Evolutionary conservation across 2,888 invertebrate genomes (phyloP), one percentile per base, ranked within the genome.

Genomic region (Aphidius colemani): DNA sequence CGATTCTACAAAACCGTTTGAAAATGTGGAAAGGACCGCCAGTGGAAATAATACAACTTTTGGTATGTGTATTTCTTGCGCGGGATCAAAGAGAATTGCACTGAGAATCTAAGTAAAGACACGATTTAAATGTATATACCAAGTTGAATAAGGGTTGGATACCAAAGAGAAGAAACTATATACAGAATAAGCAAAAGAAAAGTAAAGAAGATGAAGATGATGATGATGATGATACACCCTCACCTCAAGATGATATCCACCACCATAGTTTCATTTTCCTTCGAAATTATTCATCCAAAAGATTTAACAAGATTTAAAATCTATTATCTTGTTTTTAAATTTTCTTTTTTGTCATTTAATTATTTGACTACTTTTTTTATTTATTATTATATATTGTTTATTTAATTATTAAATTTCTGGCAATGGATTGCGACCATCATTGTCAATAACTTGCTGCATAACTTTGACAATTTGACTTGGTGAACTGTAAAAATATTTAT

Each of bases 401-500:
- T 39, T 51, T 44, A 30, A 44, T 46, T 5, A 46, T 39, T 10
- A 30, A n/a, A 30, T 18, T 30, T 59, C 59, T 11, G 48, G 58
- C 7, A 58, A 46, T 13, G 57, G 44, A 39, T 64, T 56, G 8
- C 51, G 45, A 10, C 45, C 39, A 13, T 49, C 44, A 18, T 59
- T 63, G 13, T 53, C 51, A n/a, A 30, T 53, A 30, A 65, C 57
- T 58, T 55, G 55, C 55, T 77, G 78, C 87, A 87, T 87, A 1
- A 86, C 83, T 63, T 82, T 84, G 6, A 84, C 83, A 43, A 87
- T 85, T 65, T 86, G 85, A 61, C 84, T 82, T 1, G 86, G 84
- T 72, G 78, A 81, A 67, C 82, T 85, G 76, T 87, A 86, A 78
- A 86, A 87, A 70, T 85, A 85, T 72, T 80, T 84, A 73, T 85